phyloP scores from a whole-genome alignment of 2,797 vertebrate species.

The Epinephelus malabaricus region DNA sequence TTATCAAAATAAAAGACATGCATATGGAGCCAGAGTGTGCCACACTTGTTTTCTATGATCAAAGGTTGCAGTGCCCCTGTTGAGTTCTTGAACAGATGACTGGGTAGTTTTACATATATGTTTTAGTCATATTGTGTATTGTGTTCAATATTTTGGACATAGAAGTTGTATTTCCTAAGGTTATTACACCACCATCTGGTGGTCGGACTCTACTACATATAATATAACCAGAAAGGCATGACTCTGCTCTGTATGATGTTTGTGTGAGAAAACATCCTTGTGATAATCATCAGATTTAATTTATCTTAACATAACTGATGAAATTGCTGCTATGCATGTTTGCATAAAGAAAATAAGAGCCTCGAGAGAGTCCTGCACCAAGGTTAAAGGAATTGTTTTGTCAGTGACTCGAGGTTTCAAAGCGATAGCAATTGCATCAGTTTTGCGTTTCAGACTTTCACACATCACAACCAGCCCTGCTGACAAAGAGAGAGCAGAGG shows the following conservation, averaged over 20 bases:
- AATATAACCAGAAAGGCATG: no score
- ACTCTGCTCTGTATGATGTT: not conserved
- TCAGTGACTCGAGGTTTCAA: not conserved
- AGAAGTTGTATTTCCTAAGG: not conserved
- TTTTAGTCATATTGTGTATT: no score
- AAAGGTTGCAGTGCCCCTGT: no score
- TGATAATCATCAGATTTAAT: not conserved
- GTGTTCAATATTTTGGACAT: no score
- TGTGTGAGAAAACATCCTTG: not conserved
- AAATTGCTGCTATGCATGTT: not conserved
- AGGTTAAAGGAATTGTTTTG: not conserved
- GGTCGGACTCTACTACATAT: not conserved
- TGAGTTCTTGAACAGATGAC: no score
- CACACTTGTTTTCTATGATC: no score
- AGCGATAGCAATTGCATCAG: not conserved
- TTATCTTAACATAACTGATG: not conserved
- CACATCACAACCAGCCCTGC: constrained; percentile 4
- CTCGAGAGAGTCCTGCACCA: not conserved
- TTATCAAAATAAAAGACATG: no score
- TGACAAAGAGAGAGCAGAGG: constrained; percentile 26
- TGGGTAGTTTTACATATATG: no score
- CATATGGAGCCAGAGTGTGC: no score
- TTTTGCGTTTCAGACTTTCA: constrained; percentile 14
- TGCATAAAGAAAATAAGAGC: not conserved
- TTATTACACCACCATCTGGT: constrained; percentile 15